Evolutionary conservation across 1,140 invertebrate genomes (phyloP), one percentile per base, ranked within the genome.

Genomic region (Centruroides vittatus): DNA sequence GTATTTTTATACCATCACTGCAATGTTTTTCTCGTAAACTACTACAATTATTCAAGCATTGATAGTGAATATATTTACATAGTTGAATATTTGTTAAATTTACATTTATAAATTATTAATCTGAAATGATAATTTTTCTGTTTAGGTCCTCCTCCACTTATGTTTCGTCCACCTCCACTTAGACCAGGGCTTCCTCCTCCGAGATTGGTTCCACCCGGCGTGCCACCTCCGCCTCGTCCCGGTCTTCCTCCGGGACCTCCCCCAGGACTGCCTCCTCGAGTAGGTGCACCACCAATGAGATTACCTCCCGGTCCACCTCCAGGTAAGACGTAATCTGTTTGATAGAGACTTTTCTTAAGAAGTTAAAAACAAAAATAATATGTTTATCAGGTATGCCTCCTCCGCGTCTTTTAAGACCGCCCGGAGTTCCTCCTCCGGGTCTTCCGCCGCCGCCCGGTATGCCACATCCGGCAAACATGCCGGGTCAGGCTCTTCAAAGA

Each of bases 231-330:
- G 3, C 80, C 83, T 7, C 82, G 51, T n/a, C 70, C 49, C 34
- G 63, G 35, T 55, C 66, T 58, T 13, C 71, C 71, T 52, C 76
- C 77, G 48, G 74, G 75, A 23, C 76, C 77, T 46, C 79, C 79
- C 34, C 78, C 78, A 47, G 78, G 78, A 57, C 67, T 79, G 56
- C 79, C 78, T 35, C 78, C 78, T 41, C 73, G 78, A 59, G 68
- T 77, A 46, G 64, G 67, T 58, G 69, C 61, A 8, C 62, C 68
- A 47, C 73, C 70, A 13, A 70, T 71, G 11, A 68, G 73, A 35
- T 74, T 74, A 60, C 73, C 84, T 3, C 84, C 84, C 1, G 84
- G 82, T 47, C 84, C 83, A 36, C 83, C 84, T 9, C 84, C 84
- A 34, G 85, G 85, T 68, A 67, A 68, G 62, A 76, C 76, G 3